phyloP scores from a whole-genome alignment of 2,888 invertebrate species.

The Cosmorhoe ocellata region DNA sequence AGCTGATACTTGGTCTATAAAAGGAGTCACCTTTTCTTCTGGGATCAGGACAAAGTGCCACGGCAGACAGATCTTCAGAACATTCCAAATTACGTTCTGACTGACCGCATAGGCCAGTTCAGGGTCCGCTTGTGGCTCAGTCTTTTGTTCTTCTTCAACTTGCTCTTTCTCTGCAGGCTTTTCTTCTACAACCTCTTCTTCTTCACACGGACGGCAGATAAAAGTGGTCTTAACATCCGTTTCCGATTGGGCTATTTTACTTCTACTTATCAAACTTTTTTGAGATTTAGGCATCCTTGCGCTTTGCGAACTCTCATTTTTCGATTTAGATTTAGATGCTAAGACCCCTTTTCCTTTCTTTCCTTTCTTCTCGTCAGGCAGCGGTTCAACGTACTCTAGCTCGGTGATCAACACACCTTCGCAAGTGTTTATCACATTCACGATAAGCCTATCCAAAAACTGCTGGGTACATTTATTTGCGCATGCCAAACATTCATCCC shows the following conservation, averaged over 20 bases:
- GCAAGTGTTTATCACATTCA: slow-evolving; percentile 57
- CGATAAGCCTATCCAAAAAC: slow-evolving; percentile 57
- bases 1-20: slow-evolving; percentile 50
- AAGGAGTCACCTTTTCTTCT: slow-evolving; percentile 54
- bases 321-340: slow-evolving; percentile 40
- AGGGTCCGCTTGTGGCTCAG: slow-evolving; percentile 50
- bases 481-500: slow-evolving; percentile 62
- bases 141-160: slow-evolving; percentile 52
- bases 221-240: slow-evolving; percentile 56
- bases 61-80: slow-evolving; percentile 65
- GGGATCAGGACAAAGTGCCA: slow-evolving; percentile 67
- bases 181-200: slow-evolving; percentile 47
- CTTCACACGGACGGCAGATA: slow-evolving; percentile 66
- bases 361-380: slow-evolving; percentile 51
- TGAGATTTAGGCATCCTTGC: slow-evolving; percentile 50
- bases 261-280: slow-evolving; percentile 41
- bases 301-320: slow-evolving; percentile 52
- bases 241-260: slow-evolving; percentile 52
- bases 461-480: slow-evolving; percentile 58
- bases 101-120: slow-evolving; percentile 61
- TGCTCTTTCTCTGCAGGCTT: slow-evolving; percentile 47
- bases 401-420: slow-evolving; percentile 65
- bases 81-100: slow-evolving; percentile 67
- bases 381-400: slow-evolving; percentile 51
- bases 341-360: slow-evolving; percentile 50